These are phyloP conservation scores for Stigmatopora argus DNA, from an alignment of 2,113 vertebrate species.

Conservation along the genomic window DNA sequence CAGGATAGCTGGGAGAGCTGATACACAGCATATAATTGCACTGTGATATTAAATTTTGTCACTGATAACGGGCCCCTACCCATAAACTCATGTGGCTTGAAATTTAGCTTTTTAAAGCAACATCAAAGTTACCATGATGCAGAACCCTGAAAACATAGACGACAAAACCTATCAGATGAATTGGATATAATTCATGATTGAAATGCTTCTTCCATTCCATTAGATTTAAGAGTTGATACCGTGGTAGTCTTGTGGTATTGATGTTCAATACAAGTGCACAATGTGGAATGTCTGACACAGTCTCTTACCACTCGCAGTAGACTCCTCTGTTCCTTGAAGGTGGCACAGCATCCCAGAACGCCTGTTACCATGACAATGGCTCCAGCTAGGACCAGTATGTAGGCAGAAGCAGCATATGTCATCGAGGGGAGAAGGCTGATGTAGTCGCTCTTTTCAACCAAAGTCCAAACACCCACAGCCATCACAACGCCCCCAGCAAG, in stretches of 20 bases:
- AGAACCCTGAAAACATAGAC: no score
- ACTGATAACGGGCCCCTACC: no score
- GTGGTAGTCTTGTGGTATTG: background rate
- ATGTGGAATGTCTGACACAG: constrained; percentile 14
- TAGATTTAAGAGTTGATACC: background rate
- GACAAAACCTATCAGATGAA: no score
- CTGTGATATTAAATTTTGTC: no score
- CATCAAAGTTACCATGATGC: background rate
- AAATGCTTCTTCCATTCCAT: no score
- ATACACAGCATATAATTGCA: no score
- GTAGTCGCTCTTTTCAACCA: constrained; percentile 93
- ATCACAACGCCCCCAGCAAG: constrained; percentile 89
- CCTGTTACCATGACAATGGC: constrained; percentile 94
- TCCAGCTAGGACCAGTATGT: constrained; percentile 91
- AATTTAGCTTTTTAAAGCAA: background rate
- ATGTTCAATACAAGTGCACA: background rate
- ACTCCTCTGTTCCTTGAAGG: constrained; percentile 88
- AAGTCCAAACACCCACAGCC: constrained; percentile 92
- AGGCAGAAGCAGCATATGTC: constrained; percentile 88
- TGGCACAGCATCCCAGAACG: constrained; percentile 92
- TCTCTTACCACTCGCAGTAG: constrained; percentile 87
- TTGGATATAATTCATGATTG: background rate
- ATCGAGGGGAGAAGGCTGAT: constrained; percentile 93
- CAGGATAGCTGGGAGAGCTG: no score
- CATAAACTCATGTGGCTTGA: no score